A percentile compares a stretch with the other conserved stretches of the same genome.
These are phyloP conservation scores for Lasioglossum zephyrum DNA, from an alignment of 2,888 invertebrate species.

Conservation along the genomic window DNA sequence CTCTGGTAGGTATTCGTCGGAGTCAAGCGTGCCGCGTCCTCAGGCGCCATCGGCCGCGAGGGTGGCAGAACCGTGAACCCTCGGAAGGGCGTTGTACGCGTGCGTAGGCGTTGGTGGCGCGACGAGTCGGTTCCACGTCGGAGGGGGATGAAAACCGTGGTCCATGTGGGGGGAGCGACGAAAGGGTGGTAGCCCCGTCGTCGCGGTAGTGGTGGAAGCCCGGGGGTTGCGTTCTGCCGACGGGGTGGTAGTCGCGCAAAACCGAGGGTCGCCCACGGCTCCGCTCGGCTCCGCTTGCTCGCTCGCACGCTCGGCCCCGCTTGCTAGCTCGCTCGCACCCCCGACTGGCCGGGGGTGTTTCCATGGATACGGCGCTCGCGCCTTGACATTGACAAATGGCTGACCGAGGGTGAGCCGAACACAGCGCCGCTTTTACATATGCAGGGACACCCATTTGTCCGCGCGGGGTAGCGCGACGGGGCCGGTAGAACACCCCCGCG, in stretches of 20 bases:
- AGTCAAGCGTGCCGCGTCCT: slow-evolving; percentile 61
- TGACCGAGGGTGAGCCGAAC: slow-evolving; percentile 83
- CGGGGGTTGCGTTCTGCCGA: slow-evolving; percentile 73
- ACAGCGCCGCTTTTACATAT: slow-evolving; percentile 84
- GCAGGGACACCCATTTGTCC: slow-evolving; percentile 85
- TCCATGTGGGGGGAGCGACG: slow-evolving; percentile 25
- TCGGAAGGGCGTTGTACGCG: slow-evolving; percentile 49
- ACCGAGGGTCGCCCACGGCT: slow-evolving; percentile 72
- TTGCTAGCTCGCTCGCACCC: slow-evolving; percentile 72
- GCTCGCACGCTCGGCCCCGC: slow-evolving; percentile 68
- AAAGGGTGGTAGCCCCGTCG: slow-evolving; percentile 60
- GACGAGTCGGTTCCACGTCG: slow-evolving; percentile 42
- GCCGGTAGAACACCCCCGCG: slow-evolving; percentile 28
- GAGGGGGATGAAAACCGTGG: slow-evolving; percentile 31
- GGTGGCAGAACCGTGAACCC: slow-evolving; percentile 68
- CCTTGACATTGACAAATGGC: slow-evolving; percentile 85
- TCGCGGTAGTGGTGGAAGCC: slow-evolving; percentile 63
- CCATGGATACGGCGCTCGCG: slow-evolving; percentile 84
- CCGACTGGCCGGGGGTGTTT: slow-evolving; percentile 80
- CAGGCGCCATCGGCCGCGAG: slow-evolving; percentile 76
- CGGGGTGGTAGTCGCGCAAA: slow-evolving; percentile 71
- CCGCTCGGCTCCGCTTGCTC: slow-evolving; percentile 39
- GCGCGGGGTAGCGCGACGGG: slow-evolving; percentile 76
- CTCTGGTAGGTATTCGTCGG: neutral
- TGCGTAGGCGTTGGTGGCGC: slow-evolving; percentile 63